Evolutionary conservation across 2,113 vertebrate genomes (phyloP), one percentile per base, ranked within the genome.

Genomic region (Prolemur simus): DNA sequence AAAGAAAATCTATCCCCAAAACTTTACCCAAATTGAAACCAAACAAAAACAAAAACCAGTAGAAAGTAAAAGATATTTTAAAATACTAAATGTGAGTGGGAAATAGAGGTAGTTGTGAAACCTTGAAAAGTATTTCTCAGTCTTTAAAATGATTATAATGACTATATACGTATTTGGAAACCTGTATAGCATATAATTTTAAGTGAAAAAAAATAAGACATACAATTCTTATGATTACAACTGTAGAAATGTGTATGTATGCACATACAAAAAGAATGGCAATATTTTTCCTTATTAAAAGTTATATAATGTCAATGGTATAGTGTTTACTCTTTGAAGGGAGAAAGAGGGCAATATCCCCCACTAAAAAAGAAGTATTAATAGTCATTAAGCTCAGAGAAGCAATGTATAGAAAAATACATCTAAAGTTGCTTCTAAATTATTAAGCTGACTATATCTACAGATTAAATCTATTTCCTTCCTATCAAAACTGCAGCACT

Each of bases 361-460:
- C 25, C 10, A 95, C n/a, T 76, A 91, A 64, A 80, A 86, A 86
- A 96, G 20, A 81, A 94, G 2, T 71, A 69, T 5, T 81, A 37
- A 74, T 95, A 71, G 20, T 80, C 25, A 64, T 94, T 45, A 78
- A 86, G 42, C 73, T 94, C 69, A 73, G 45, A 91, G 29, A 88
- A 42, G 15, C 37, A 58, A 63, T 69, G 52, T 81, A 47, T 49
- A 71, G 25, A 73, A 94, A 92, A 82, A 23, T 60, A 63, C 37
- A 73, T 39, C n/a, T 89, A 71, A 93, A 74, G 13, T 84, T 92
- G 27, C 58, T 96, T 91, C 64, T 91, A 77, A 92, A 82, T 81
- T 77, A 94, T 64, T 94, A 76, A 74, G 27, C 29, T 86, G 27
- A 87, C 5, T 69, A 14, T n/a, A 93, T 58, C 29, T 71, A 39